These are phyloP conservation scores for Fukomys damarensis DNA, from an alignment of 2,113 vertebrate genomes.

Conservation along the genomic window DNA sequence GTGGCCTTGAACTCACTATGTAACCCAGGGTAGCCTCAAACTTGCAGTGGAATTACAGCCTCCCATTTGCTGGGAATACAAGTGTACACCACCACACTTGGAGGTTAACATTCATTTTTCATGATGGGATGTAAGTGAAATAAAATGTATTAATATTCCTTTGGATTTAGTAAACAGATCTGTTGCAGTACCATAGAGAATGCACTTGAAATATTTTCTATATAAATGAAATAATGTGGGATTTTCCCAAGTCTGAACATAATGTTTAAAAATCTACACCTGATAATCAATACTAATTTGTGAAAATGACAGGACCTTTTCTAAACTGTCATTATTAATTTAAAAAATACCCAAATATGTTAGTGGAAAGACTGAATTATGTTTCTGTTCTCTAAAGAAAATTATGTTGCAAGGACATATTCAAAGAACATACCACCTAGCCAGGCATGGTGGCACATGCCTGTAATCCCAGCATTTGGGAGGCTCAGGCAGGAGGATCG, in stretches of 20 bases:
- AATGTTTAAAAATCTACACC: background rate
- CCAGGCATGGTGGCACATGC: no score
- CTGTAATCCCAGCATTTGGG: no score
- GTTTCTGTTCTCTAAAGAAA: conserved; percentile 11
- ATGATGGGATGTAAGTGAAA: background rate
- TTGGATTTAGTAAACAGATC: background rate
- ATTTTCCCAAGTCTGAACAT: background rate
- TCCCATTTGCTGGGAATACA: background rate
- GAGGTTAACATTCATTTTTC: background rate
- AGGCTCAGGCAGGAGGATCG: no score
- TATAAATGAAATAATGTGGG: background rate
- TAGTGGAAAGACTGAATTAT: background rate
- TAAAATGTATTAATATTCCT: background rate
- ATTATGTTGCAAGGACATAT: background rate
- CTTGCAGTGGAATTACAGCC: background rate
- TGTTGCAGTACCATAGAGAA: background rate
- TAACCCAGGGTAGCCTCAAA: background rate
- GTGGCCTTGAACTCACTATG: background rate
- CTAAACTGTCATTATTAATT: conserved; percentile 22
- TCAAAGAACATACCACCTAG: background rate
- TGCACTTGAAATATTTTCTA: background rate
- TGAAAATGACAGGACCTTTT: background rate
- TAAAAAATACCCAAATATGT: background rate
- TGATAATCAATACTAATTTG: background rate
- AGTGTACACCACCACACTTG: background rate